Evolutionary conservation across 2,888 invertebrate species (phyloP), one percentile per base, ranked within the genome.

Genomic region (Noctua fimbriata): DNA sequence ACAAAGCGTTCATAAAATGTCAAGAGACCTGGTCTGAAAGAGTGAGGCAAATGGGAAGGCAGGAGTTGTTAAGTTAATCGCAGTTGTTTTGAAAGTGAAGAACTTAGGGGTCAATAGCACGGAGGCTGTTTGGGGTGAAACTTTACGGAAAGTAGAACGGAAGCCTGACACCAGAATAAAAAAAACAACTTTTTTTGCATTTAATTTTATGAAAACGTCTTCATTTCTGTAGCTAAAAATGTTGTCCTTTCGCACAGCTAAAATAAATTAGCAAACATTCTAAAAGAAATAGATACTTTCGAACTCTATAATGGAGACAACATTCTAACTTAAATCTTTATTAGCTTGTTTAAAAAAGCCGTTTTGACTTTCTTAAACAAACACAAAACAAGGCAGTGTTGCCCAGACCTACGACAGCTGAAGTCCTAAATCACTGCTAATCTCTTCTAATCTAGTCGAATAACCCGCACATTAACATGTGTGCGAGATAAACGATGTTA

Each of bases 1-100:
- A 95, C 93, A 95, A 95, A 95, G 93, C 92, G 91, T 92, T 93
- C 93, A 92, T 94, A 94, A 94, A 95, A 93, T 93, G 94, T 93
- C 93, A 94, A 93, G 92, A 92, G 93, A 93, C 87, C 92, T 91
- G 89, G 90, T 89, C 90, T 92, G 91, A 93, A 93, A 93, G 91
- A 92, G 90, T 88, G 89, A 90, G 87, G 88, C 90, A 90, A 89
- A 84, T 83, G 82, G 82, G 81, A 83, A 91, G 89, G 88, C 89
- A 91, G 84, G 90, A 92, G 91, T 91, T 90, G 92, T 92, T 92
- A 89, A 92, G 89, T 89, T 87, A 85, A 85, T 89, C 74, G 81
- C 72, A 69, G 78, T 83, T 78, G 81, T 88, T 79, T 79, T 66
- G 70, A 73, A 87, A 80, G 63, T 81, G 69, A 65, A 12, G 67